Evolutionary conservation across 2,113 vertebrate genomes (phyloP).

Genomic region (Urocolius indicus): DNA sequence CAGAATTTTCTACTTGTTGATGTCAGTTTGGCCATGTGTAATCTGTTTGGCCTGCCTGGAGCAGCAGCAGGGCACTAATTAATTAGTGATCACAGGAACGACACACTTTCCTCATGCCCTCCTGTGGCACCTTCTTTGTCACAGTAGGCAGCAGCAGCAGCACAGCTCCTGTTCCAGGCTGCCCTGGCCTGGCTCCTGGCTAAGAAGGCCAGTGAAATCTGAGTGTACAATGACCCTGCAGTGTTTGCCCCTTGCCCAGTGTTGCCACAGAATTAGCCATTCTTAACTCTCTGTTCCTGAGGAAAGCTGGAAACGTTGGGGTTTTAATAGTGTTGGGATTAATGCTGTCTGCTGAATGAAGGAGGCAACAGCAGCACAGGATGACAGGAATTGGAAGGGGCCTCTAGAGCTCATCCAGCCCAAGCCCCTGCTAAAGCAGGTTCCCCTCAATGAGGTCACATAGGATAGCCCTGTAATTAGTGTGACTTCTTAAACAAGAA

Average conservation of each 20-base stretch:
- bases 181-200: not conserved
- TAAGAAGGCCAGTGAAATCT: not conserved
- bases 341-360: not conserved
- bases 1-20: not conserved
- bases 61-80: slow-evolving; percentile 54
- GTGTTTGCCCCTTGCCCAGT: not conserved
- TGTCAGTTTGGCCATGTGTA: not conserved
- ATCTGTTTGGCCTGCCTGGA: slow-evolving; percentile 1
- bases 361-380: not conserved
- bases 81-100: slow-evolving; percentile 47
- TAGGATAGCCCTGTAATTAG: not conserved
- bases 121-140: slow-evolving; percentile 8
- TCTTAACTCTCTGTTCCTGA: not conserved
- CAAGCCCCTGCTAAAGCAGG: no score
- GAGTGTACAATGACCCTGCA: rapidly evolving
- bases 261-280: not conserved
- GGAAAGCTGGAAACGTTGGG: not conserved
- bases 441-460: no score
- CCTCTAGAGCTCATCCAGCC: no score
- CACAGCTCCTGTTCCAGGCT: not conserved
- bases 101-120: slow-evolving; percentile 46
- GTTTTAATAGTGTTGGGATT: not conserved
- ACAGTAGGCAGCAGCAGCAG: slow-evolving; percentile 9
- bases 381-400: no score
- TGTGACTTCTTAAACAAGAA: not conserved